These are phyloP conservation scores for Pseudomyrmex gracilis DNA, from an alignment of 1,140 invertebrate genomes.

Conservation along the genomic window DNA sequence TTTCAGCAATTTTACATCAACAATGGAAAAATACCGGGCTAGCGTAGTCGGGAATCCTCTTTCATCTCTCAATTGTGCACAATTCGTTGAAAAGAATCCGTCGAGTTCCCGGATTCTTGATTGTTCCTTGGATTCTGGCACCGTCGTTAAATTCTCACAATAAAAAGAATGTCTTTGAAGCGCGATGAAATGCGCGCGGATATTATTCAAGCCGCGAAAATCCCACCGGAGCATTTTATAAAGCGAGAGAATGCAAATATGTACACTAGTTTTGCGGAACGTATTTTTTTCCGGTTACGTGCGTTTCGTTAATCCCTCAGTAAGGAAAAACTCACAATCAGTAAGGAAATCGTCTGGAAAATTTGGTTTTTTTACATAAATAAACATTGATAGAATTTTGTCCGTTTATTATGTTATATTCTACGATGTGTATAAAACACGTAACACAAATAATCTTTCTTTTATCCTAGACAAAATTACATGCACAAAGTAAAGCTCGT, in stretches of 20 bases:
- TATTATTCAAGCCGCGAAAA: conserved; percentile 40
- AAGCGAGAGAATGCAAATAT: conserved; percentile 6
- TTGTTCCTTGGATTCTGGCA: conserved; percentile 41
- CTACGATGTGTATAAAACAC: too few relatives aligned
- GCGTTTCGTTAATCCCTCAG: conserved; percentile 10
- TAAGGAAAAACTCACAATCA: too few relatives aligned
- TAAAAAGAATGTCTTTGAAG: conserved; percentile 38
- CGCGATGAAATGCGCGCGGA: not conserved
- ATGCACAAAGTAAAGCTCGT: too few relatives aligned
- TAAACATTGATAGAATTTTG: too few relatives aligned
- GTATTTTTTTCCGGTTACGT: not conserved
- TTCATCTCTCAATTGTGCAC: not conserved
- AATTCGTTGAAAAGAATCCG: conserved; percentile 16
- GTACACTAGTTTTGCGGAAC: not conserved
- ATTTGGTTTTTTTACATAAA: not conserved
- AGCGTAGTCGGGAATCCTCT: not conserved
- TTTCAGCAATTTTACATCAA: conserved; percentile 46
- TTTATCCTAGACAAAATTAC: too few relatives aligned
- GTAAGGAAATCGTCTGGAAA: conserved; percentile 10
- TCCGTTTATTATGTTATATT: too few relatives aligned
- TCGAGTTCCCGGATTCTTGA: not conserved
- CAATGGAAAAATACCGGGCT: not conserved
- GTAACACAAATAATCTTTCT: too few relatives aligned
- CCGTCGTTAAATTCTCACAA: conserved; percentile 33
- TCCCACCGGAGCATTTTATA: conserved; percentile 1